A percentile compares a stretch with the other conserved stretches of the same genome.
These are phyloP conservation scores for Caenorhabditis sp. DNA, from an alignment of 2,888 invertebrate genomes.

Conservation along the genomic window DNA sequence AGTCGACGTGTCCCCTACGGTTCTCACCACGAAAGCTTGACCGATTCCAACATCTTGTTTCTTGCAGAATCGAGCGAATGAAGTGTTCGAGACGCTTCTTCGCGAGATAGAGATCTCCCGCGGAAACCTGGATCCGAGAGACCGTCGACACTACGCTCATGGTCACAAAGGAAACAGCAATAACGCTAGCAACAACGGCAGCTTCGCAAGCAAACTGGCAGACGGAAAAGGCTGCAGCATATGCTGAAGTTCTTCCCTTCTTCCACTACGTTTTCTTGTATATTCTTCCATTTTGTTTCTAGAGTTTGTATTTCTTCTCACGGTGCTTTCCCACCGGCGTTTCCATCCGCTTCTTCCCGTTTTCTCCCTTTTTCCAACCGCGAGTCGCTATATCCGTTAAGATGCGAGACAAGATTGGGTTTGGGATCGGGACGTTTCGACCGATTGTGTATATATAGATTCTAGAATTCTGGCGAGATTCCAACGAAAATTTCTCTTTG, in stretches of 20 bases:
- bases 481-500: no score
- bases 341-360: no score
- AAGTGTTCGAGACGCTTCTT: conserved; percentile 60
- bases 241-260: neutral
- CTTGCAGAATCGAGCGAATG: conserved; percentile 59
- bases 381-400: neutral
- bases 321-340: neutral
- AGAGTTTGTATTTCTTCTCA: neutral
- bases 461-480: no score
- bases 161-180: no score
- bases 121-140: conserved; percentile 41
- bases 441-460: neutral
- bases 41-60: conserved; percentile 1
- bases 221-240: neutral
- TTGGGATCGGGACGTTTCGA: neutral
- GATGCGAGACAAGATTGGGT: neutral
- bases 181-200: no score
- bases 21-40: conserved; percentile 13
- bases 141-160: neutral
- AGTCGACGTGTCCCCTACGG: conserved; percentile 21
- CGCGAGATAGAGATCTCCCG: conserved; percentile 65
- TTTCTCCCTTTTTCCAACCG: neutral
- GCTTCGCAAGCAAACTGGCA: no score
- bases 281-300: neutral
- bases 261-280: neutral